Evolutionary conservation across 64 coral and sea anemone species (phyloP).

Genomic region (Hydrozoanthus tunicans): DNA sequence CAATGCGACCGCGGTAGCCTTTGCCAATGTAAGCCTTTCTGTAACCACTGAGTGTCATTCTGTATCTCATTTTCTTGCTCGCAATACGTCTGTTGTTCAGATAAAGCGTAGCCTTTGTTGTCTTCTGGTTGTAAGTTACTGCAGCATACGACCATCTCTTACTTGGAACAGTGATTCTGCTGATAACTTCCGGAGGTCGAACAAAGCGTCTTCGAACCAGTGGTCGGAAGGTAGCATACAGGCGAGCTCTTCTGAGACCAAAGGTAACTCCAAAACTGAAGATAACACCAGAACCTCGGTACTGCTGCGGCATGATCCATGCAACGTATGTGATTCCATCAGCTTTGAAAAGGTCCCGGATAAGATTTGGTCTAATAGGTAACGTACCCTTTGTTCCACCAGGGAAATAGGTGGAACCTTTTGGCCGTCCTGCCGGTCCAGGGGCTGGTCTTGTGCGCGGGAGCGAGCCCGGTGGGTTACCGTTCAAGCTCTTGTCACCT

Average conservation of each 20-base stretch:
- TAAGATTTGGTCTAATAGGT: conserved; percentile 26
- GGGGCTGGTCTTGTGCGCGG: conserved; percentile 45
- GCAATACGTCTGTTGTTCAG: conserved; percentile 41
- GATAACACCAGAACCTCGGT: conserved; percentile 1
- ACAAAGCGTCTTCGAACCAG: neutral
- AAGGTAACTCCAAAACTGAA: conserved; percentile 32
- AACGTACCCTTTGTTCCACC: conserved; percentile 40
- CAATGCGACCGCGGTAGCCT: conserved; percentile 51
- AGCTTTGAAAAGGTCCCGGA: conserved; percentile 17
- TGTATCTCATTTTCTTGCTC: conserved; percentile 1
- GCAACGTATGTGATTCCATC: conserved; percentile 5
- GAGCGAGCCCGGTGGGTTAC: conserved; percentile 53
- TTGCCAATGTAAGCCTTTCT: conserved; percentile 23
- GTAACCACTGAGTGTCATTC: neutral
- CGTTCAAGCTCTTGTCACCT: conserved; percentile 62
- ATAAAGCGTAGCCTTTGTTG: conserved; percentile 37
- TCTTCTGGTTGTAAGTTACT: conserved; percentile 52
- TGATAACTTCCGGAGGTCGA: neutral
- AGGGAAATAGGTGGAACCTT: conserved; percentile 53
- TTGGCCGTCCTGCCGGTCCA: conserved; percentile 36
- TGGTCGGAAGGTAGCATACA: conserved; percentile 37
- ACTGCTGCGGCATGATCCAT: neutral
- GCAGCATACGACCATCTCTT: conserved; percentile 61
- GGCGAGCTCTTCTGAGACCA: conserved; percentile 23
- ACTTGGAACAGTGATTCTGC: neutral